Conservation (phyloP, 2,888 invertebrate species). For the Acanthosepion esculentum region DNA sequence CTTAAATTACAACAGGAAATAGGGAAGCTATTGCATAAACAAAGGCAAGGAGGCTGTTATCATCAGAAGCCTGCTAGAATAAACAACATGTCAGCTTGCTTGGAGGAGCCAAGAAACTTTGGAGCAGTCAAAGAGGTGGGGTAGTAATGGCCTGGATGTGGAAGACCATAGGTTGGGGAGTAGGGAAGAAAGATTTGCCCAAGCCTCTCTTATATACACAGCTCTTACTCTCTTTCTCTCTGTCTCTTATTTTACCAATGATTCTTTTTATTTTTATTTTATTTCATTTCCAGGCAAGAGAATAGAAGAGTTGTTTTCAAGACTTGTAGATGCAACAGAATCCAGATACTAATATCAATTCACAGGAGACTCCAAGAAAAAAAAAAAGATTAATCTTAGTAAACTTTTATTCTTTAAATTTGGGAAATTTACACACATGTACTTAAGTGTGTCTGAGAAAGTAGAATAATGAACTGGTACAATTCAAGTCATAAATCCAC, state of each 20-base stretch:
- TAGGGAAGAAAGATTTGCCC: neutral
- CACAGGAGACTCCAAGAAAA: neutral
- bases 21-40: conserved; percentile 45
- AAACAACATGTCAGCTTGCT: conserved; percentile 41
- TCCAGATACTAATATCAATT: too few species aligned
- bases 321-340: too few species aligned
- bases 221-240: neutral
- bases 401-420: neutral
- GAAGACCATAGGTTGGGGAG: neutral
- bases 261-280: neutral
- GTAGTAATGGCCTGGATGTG: conserved; percentile 33
- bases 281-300: neutral
- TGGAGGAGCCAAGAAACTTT: neutral
- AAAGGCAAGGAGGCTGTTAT: neutral
- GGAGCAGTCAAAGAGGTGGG: neutral
- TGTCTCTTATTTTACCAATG: neutral
- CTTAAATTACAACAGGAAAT: conserved; percentile 48
- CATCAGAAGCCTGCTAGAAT: conserved; percentile 35
- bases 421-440: too few species aligned
- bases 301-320: neutral
- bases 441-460: neutral
- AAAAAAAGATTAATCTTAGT: neutral
- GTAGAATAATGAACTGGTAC: neutral
- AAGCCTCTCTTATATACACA: neutral
- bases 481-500: neutral